phyloP scores from a whole-genome alignment of 2,113 vertebrate genomes.

The Centropristis striata region DNA sequence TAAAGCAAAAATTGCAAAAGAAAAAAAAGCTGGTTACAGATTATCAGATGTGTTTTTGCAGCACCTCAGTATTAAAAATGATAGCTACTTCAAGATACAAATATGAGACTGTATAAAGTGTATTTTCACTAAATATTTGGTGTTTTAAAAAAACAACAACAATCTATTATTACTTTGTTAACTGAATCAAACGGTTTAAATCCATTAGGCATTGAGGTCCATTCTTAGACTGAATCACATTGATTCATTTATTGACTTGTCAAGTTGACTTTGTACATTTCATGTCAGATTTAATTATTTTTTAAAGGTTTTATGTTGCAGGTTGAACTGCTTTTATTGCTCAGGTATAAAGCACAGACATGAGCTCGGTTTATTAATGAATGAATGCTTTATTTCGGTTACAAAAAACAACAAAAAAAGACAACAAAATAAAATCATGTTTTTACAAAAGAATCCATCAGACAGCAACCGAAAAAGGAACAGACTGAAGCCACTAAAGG shows the following conservation, averaged over 20 bases:
- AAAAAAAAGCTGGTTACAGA: neutral
- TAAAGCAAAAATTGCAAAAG: neutral
- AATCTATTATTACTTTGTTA: neutral
- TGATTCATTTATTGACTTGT: neutral
- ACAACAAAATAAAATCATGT: too few relatives aligned
- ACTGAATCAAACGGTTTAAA: neutral
- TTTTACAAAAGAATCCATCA: too few relatives aligned
- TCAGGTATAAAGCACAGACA: neutral
- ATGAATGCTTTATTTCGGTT: too few relatives aligned
- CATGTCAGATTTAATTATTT: neutral
- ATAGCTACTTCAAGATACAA: too few relatives aligned
- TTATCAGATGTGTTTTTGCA: neutral
- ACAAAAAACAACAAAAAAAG: too few relatives aligned
- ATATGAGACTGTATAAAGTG: too few relatives aligned
- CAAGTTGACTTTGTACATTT: neutral
- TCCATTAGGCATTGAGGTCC: neutral
- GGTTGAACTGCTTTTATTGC: conserved; percentile 6
- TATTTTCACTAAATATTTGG: too few relatives aligned
- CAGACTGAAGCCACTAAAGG: too few relatives aligned
- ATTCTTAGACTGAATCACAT: neutral
- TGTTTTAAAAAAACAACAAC: neutral
- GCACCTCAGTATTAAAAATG: too few relatives aligned
- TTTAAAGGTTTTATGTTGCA: conserved; percentile 1
- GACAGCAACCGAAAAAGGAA: too few relatives aligned
- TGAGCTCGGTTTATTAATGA: conserved; percentile 31